Evolutionary conservation across 2,113 vertebrate genomes (phyloP), one percentile per base, ranked within the genome.

Genomic region (Erinaceus europaeus): DNA sequence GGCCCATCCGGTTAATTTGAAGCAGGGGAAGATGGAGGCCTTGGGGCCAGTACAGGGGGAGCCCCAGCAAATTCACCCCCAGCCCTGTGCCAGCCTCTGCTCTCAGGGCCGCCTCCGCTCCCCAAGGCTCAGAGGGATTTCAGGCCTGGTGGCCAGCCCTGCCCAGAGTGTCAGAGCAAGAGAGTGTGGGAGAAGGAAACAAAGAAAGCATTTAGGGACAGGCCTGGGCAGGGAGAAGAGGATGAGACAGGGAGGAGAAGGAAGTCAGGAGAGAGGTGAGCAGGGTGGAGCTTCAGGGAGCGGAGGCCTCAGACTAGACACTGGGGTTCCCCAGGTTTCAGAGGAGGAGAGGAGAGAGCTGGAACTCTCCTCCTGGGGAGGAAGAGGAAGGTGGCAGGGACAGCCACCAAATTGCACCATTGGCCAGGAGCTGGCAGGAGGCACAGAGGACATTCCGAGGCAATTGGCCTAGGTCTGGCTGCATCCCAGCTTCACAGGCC

Each of bases 191-290:
- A 92, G 90, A 83, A 50, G n/a, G 74, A 23, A 94, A 93, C 84
- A 94, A 94, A 96, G 82, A 59, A 82, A 59, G 62, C 59, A 68
- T 89, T 95, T 15, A 93, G 90, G 46, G 29, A 78, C 92, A 90
- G 91, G 89, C 36, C 92, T 88, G 87, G 92, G 71, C 93, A 94
- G 44, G 80, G 89, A 8, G 34, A 20, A 71, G 53, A 14, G 73
- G 55, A 52, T n/a, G 32, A 38, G 48, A 10, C 2, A 0, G 46
- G 25, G 57, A 86, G 77, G 46, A 29, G 78, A 74, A 90, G 81
- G 89, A n/a, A 80, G 55, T n/a, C 29, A 27, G 62, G 21, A 68
- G 38, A 72, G 50, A 77, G 82, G 78, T 3, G 48, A 86, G 0
- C 13, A 25, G 59, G 87, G 72, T 15, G 74, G 83, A 42, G 40